A percentile compares a stretch with the other conserved stretches of the same genome.
Conservation (phyloP, 1,140 invertebrate genomes). For the Ctenoplectra terminalis region DNA sequence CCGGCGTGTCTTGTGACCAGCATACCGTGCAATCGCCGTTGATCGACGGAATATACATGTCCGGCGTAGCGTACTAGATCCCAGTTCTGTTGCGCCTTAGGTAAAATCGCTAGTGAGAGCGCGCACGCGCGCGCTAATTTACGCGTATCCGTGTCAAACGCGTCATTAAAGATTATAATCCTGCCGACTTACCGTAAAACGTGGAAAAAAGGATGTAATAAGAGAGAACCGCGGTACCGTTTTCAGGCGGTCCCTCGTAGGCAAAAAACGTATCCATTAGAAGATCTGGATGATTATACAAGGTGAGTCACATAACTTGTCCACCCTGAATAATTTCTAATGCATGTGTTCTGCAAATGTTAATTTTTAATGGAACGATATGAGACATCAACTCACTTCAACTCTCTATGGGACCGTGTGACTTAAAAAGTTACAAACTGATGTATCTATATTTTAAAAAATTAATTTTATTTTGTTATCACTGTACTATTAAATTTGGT, state of each 20-base stretch:
- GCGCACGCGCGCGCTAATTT: slow-evolving; percentile 60
- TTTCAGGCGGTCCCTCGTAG: not conserved
- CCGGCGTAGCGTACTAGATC: not conserved
- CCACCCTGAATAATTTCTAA: too few relatives aligned
- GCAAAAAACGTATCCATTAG: not conserved
- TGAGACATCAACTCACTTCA: too few relatives aligned
- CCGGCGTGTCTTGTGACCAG: slow-evolving; percentile 74
- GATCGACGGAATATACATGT: slow-evolving; percentile 66
- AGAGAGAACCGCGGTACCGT: not conserved
- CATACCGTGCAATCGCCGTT: slow-evolving; percentile 73
- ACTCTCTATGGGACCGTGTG: too few relatives aligned
- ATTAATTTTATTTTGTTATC: too few relatives aligned
- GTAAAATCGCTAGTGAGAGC: slow-evolving; percentile 25
- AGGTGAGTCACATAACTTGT: too few relatives aligned
- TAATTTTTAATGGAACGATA: too few relatives aligned
- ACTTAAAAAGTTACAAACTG: too few relatives aligned
- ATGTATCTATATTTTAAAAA: too few relatives aligned
- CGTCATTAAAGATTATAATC: slow-evolving; percentile 63
- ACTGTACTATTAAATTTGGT: too few relatives aligned
- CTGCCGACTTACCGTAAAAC: slow-evolving; percentile 2
- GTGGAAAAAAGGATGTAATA: not conserved
- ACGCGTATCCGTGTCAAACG: slow-evolving; percentile 73
- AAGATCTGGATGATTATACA: not conserved
- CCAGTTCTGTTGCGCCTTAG: not conserved
- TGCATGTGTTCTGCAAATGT: too few relatives aligned